A percentile compares a stretch with the other conserved stretches of the same genome.
These are phyloP conservation scores for Brachionus asplanchnoidis DNA, from an alignment of 1,140 invertebrate species.

Conservation along the genomic window DNA sequence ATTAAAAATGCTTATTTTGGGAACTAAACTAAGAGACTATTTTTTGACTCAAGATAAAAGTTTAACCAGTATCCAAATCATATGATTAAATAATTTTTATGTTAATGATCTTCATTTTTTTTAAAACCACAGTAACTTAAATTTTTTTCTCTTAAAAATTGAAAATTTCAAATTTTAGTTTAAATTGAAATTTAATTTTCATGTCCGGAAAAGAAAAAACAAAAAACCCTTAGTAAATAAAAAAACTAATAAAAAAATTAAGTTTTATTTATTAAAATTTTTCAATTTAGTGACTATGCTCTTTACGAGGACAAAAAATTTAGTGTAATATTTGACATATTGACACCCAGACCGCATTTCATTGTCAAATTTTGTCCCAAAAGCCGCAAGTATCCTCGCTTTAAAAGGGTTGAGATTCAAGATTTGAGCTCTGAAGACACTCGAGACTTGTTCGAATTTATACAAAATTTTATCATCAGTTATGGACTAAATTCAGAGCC, in stretches of 20 bases:
- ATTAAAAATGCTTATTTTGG: no score
- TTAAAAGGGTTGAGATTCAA: not conserved
- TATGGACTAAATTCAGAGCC: not conserved
- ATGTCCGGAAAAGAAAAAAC: not conserved
- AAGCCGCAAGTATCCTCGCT: not conserved
- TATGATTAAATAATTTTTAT: no score
- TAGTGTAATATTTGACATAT: not conserved
- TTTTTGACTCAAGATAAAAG: no score
- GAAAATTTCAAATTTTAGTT: not conserved
- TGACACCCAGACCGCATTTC: conserved; percentile 1
- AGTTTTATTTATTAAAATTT: not conserved
- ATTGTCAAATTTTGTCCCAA: not conserved
- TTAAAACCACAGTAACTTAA: not conserved
- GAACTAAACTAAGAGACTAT: no score
- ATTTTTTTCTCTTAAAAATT: not conserved
- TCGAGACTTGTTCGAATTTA: not conserved
- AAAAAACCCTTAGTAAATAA: not conserved
- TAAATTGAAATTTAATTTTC: not conserved
- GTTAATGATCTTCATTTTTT: no score
- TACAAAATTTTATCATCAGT: not conserved
- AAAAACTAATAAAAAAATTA: not conserved
- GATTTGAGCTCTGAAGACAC: not conserved
- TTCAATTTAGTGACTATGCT: not conserved
- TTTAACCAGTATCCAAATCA: no score
- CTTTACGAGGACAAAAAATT: not conserved